phyloP scores from a whole-genome alignment of 2,113 vertebrate species.

The Donacobius atricapilla region DNA sequence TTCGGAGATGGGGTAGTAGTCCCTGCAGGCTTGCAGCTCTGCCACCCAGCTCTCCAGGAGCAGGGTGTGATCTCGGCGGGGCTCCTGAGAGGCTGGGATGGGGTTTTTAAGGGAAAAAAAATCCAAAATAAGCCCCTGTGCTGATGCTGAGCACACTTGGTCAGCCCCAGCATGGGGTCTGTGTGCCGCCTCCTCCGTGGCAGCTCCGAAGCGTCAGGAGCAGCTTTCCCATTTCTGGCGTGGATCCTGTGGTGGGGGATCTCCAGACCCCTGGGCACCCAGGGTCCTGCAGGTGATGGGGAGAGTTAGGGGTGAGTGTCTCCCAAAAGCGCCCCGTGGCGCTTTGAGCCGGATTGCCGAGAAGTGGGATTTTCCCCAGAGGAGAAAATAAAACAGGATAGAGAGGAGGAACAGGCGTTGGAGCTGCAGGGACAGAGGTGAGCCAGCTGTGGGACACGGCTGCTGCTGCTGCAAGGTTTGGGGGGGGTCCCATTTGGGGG shows the following conservation, averaged over 20 bases:
- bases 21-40: neutral
- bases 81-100: neutral
- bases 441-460: neutral
- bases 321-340: neutral
- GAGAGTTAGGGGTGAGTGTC: neutral
- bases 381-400: neutral
- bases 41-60: neutral
- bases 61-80: neutral
- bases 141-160: neutral
- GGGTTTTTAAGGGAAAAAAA: neutral
- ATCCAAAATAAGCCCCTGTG: neutral
- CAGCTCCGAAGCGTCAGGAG: neutral
- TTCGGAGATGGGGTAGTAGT: neutral
- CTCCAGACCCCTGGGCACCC: neutral
- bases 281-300: neutral
- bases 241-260: neutral
- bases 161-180: neutral
- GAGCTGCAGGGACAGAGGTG: neutral
- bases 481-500: neutral
- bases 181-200: rapidly evolving
- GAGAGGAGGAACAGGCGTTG: neutral
- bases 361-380: neutral
- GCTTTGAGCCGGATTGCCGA: neutral
- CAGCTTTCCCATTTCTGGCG: neutral
- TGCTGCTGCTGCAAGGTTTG: neutral